These are phyloP conservation scores for Lepus americanus DNA, from an alignment of 2,113 vertebrate species.

Conservation along the genomic window DNA sequence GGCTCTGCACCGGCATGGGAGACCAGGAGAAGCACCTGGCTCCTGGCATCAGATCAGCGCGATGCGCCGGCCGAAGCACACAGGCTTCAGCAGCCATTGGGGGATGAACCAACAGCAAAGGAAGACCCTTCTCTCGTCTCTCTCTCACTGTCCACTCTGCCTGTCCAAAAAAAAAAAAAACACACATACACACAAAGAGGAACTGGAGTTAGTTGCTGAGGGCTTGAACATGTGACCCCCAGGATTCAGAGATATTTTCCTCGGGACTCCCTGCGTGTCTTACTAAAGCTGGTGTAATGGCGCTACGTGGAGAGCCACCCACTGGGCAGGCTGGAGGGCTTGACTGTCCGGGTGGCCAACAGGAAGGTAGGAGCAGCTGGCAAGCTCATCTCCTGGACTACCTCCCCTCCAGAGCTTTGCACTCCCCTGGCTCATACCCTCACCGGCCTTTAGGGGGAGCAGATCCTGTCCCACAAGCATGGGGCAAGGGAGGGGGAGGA, in stretches of 20 bases:
- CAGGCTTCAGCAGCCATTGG: too few species aligned
- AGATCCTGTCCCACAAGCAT: background rate
- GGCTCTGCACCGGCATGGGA: too few species aligned
- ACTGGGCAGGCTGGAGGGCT: background rate
- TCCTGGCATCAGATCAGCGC: too few species aligned
- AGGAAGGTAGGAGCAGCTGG: background rate
- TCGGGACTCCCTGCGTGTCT: background rate
- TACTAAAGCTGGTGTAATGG: background rate
- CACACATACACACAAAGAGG: too few species aligned
- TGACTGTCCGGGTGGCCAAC: background rate
- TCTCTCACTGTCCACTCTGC: too few species aligned
- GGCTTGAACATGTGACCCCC: conserved; percentile 12
- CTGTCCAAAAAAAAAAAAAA: too few species aligned
- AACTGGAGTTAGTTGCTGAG: background rate
- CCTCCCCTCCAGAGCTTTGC: background rate
- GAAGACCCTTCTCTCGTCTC: too few species aligned
- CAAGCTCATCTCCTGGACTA: background rate
- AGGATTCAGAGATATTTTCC: conserved; percentile 12
- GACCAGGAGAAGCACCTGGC: too few species aligned
- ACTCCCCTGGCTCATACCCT: background rate
- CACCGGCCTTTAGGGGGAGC: background rate
- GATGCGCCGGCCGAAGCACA: too few species aligned
- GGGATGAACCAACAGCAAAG: too few species aligned
- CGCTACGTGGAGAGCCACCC: conserved; percentile 12
- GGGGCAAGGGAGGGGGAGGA: too few species aligned